A percentile compares a stretch with the other conserved stretches of the same genome.
phyloP scores from a whole-genome alignment of 2,797 vertebrate genomes.

The Selene dorsalis region DNA sequence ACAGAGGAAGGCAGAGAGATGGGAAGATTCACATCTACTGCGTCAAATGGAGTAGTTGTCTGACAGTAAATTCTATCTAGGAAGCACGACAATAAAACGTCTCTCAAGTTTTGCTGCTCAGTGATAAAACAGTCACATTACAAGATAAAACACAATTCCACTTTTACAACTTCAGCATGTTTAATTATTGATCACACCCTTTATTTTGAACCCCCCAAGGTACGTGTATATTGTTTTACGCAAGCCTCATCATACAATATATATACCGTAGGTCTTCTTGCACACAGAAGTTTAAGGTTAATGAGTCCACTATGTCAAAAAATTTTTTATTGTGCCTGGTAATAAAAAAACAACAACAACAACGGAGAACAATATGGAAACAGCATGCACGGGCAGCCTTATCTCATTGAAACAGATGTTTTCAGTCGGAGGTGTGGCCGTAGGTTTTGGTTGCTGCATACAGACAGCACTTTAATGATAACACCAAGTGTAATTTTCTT shows the following conservation, averaged over 20 bases:
- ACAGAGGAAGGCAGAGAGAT: background rate
- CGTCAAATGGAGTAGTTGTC: background rate
- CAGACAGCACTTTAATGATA: constrained; percentile 16
- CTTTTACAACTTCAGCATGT: background rate
- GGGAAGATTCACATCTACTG: background rate
- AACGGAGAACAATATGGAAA: background rate
- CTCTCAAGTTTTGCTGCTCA: background rate
- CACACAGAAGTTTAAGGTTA: background rate
- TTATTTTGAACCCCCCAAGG: background rate
- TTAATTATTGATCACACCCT: background rate
- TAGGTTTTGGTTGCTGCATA: background rate
- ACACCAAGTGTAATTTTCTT: constrained; percentile 9
- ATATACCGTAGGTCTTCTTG: background rate
- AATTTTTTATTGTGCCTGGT: background rate
- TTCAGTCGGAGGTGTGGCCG: constrained; percentile 8
- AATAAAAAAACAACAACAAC: background rate
- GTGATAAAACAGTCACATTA: background rate
- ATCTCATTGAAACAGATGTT: constrained; percentile 29
- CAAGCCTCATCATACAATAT: background rate
- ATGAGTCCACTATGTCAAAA: background rate
- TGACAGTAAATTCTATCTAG: background rate
- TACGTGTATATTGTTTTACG: background rate
- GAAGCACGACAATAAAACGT: background rate
- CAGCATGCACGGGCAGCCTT: constrained; percentile 3
- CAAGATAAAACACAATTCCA: background rate